These are phyloP conservation scores for Ennomos fuscantarius DNA, from an alignment of 2,888 invertebrate genomes.

Conservation along the genomic window DNA sequence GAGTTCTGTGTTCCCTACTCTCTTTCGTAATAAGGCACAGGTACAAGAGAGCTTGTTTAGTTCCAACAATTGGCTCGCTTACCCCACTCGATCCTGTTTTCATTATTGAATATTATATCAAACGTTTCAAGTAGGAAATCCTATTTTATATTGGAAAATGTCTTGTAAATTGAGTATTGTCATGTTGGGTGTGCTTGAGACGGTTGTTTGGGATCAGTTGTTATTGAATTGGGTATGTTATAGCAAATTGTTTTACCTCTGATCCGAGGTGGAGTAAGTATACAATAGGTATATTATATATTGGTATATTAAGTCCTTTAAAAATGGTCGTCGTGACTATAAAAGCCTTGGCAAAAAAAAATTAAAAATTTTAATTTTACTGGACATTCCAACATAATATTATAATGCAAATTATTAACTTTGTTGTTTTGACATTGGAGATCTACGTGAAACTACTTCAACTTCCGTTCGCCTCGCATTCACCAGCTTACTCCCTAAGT, in stretches of 20 bases:
- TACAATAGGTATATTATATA: too few relatives aligned
- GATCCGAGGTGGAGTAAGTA: not conserved
- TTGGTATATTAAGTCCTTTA: too few relatives aligned
- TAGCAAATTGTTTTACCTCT: conserved; percentile 20
- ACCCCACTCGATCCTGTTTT: conserved; percentile 59
- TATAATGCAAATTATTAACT: too few relatives aligned
- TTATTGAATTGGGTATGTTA: conserved; percentile 10
- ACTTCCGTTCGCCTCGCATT: too few relatives aligned
- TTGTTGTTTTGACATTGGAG: too few relatives aligned
- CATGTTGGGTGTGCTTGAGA: conserved; percentile 14
- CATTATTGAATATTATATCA: conserved; percentile 76
- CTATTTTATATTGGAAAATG: conserved; percentile 32
- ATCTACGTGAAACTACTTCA: too few relatives aligned
- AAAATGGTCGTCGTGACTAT: too few relatives aligned
- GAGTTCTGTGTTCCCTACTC: conserved; percentile 71
- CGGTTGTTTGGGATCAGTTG: conserved; percentile 22
- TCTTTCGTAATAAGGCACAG: conserved; percentile 50
- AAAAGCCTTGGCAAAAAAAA: too few relatives aligned
- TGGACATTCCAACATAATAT: too few relatives aligned
- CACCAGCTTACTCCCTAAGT: too few relatives aligned
- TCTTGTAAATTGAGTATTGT: conserved; percentile 26
- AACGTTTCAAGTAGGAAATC: conserved; percentile 47
- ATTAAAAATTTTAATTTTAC: too few relatives aligned
- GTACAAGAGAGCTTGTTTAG: conserved; percentile 66
- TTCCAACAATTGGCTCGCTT: conserved; percentile 64